Evolutionary conservation across 35 echinoderm and acorn worm species (phyloP).

Genomic region (Apostichopus californicus): DNA sequence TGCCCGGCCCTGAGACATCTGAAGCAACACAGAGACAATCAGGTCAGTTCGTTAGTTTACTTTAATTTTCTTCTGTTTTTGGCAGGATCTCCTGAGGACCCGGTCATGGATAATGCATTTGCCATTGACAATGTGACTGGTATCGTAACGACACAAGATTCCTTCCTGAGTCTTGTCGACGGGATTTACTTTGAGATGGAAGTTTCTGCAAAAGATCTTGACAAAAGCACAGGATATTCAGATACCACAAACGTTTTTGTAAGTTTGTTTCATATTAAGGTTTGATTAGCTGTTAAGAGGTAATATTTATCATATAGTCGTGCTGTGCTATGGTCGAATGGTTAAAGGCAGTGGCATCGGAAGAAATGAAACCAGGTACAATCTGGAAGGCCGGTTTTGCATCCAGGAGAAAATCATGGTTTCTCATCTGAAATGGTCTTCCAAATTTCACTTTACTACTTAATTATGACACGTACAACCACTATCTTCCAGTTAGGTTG

Average conservation of each 20-base stretch:
- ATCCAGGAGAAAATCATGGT: too few species aligned
- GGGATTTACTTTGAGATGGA: constrained; percentile 20
- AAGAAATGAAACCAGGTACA: too few species aligned
- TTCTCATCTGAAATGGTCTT: too few species aligned
- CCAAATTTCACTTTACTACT: too few species aligned
- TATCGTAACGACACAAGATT: background rate
- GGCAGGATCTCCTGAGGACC: background rate
- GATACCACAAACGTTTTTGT: constrained; percentile 36
- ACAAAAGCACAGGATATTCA: background rate
- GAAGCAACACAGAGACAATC: constrained; percentile 13
- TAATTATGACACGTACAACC: too few species aligned
- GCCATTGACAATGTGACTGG: background rate
- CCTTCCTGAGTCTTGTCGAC: constrained; percentile 10
- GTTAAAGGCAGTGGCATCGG: too few species aligned
- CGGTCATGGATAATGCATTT: constrained; percentile 3
- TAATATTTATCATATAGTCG: too few species aligned
- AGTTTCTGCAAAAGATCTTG: constrained; percentile 17
- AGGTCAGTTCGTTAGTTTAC: constrained; percentile 13
- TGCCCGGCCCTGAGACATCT: background rate
- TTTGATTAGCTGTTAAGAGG: too few species aligned
- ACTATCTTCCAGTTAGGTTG: too few species aligned
- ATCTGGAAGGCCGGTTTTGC: too few species aligned
- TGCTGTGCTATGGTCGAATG: too few species aligned
- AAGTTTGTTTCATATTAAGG: background rate
- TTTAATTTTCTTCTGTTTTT: constrained; percentile 13